Base-by-base conservation (phyloP, 2,888 invertebrate genomes). In the Acholoe squamosa region DNA sequence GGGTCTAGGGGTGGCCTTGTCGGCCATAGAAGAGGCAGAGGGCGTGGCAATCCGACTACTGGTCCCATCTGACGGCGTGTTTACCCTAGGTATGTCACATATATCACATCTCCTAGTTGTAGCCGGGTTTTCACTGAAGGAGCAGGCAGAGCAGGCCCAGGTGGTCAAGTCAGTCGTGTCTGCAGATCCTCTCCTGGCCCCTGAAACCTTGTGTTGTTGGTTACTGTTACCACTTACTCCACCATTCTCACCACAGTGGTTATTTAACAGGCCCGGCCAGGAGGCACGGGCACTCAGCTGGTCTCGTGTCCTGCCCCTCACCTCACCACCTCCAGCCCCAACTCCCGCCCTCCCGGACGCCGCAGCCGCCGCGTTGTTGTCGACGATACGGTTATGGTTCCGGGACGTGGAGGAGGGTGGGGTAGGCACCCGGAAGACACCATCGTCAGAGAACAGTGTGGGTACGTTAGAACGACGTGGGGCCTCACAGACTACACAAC, bases 401-500 rank as follows among this genome's bases (percentile, higher is more conserved):
- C 19, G 92, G 90, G 52, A 91, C 91, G 76, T 93, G 92, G 25
- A 92, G 91, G n/a, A 91, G 90, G 33, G 90, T 90, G 52, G 92
- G 92, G 33, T 61, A 22, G 71, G 33, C 19, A 84, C 22, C 28
- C 43, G 33, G 25, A 84, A 19, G 52, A 71, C 33, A 86, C 89
- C 14, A 77, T 89, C 77, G 51, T 89, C 28, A 86, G 90, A 89
- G 61, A 94, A 93, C 89, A 94, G 92, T 19, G 92, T 93, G 34
- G 92, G 80, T 19, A 86, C 54, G 31, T 86, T 86, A 12, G 28
- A 86, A 14, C 54, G 52, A 25, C 92, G 96, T 0, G 98, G 98
- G 0, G 97, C 97, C 93, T 97, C 97, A 94, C 98, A 98, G 0
- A 97, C 97, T 93, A 97, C 97, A 95, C 98, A 98, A 91, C 97